These are phyloP conservation scores for Caenorhabditis sp. DNA, from an alignment of 2,888 invertebrate genomes.

Conservation along the genomic window DNA sequence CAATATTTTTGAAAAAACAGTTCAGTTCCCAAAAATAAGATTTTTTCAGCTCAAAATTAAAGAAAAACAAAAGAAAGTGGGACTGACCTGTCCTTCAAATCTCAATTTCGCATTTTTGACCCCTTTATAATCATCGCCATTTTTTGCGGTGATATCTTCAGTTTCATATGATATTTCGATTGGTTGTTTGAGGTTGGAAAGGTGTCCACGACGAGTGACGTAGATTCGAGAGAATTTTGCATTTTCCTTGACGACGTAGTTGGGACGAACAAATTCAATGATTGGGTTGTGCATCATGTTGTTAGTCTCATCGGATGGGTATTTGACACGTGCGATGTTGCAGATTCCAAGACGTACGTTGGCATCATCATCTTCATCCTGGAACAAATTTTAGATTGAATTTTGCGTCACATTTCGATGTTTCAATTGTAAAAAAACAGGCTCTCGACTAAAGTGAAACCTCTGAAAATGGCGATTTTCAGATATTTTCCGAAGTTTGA, in stretches of 20 bases:
- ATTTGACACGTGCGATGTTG: constrained; percentile 50
- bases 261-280: constrained; percentile 53
- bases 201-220: constrained; percentile 34
- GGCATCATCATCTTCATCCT: constrained; percentile 53
- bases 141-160: constrained; percentile 75
- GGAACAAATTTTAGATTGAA: neutral
- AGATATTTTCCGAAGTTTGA: too few relatives aligned
- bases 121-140: constrained; percentile 74
- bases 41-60: neutral
- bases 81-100: constrained; percentile 29
- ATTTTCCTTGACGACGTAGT: constrained; percentile 57
- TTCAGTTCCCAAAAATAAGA: neutral
- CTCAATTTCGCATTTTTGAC: constrained; percentile 33
- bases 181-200: constrained; percentile 10
- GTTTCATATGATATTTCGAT: constrained; percentile 74
- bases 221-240: constrained; percentile 42
- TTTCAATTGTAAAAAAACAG: too few relatives aligned
- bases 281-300: constrained; percentile 14
- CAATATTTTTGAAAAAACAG: constrained; percentile 39
- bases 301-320: constrained; percentile 31
- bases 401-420: too few relatives aligned
- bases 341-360: constrained; percentile 74
- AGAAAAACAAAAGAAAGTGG: neutral
- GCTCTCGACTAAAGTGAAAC: too few relatives aligned
- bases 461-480: too few relatives aligned